Percentiles rank a stretch among this genome's conserved stretches.
Conservation (phyloP, 1,140 invertebrate species). For the Euborellia annulipes region DNA sequence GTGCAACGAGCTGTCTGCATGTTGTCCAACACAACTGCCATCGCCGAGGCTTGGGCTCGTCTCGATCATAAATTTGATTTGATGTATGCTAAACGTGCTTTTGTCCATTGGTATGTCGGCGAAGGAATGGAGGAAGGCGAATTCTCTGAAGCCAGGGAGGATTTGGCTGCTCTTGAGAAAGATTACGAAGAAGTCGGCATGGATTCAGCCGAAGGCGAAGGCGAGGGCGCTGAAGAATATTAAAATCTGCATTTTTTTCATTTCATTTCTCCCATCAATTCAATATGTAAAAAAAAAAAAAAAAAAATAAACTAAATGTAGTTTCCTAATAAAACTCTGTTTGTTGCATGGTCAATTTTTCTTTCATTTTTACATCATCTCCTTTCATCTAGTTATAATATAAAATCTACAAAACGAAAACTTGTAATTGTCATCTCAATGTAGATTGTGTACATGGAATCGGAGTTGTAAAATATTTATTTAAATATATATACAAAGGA, state of each 20-base stretch:
- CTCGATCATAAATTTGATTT: slow-evolving; percentile 70
- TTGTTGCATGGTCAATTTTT: too few species aligned
- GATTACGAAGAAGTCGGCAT: slow-evolving; percentile 45
- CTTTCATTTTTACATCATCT: too few species aligned
- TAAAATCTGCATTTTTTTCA: slow-evolving; percentile 19
- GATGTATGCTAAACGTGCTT: slow-evolving; percentile 66
- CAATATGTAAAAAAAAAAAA: too few species aligned
- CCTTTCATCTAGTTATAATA: too few species aligned
- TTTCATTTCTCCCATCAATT: too few species aligned
- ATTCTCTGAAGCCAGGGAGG: slow-evolving; percentile 58
- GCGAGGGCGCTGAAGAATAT: slow-evolving; percentile 53
- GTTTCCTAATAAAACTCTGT: too few species aligned
- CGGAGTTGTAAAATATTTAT: too few species aligned
- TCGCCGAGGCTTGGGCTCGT: slow-evolving; percentile 60
- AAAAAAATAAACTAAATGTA: too few species aligned
- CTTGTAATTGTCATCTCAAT: too few species aligned
- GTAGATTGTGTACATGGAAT: too few species aligned
- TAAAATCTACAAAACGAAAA: too few species aligned
- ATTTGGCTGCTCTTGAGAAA: slow-evolving; percentile 51
- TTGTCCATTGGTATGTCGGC: slow-evolving; percentile 60
- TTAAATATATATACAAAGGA: too few species aligned
- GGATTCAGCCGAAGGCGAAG: slow-evolving; percentile 49
- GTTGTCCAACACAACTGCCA: slow-evolving; percentile 71
- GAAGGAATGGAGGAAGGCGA: slow-evolving; percentile 67
- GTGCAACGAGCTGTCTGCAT: slow-evolving; percentile 58